Evolutionary conservation across 2,113 vertebrate species (phyloP).

Genomic region (Prolemur simus): DNA sequence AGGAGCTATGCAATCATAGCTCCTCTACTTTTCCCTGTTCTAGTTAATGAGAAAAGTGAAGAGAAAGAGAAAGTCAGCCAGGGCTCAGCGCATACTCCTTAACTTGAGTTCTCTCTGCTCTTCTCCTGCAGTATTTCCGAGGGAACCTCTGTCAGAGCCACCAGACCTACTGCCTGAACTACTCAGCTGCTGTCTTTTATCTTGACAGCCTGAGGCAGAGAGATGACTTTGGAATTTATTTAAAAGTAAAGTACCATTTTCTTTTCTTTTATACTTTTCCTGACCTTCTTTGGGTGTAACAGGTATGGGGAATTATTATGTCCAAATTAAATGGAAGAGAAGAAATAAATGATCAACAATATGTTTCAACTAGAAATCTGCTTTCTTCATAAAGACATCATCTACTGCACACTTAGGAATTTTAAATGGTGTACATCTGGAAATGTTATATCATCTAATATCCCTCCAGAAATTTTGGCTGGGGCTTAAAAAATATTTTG

Average conservation of each 20-base stretch:
- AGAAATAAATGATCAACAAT: neutral
- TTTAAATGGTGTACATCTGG: neutral
- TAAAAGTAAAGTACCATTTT: constrained; percentile 88
- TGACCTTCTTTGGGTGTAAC: neutral
- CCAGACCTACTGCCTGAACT: constrained; percentile 95
- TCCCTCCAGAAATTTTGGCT: neutral
- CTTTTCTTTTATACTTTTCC: neutral
- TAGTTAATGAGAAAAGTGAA: neutral
- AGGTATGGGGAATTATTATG: neutral
- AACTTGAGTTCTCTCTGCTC: neutral
- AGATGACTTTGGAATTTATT: constrained; percentile 92
- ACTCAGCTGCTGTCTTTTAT: constrained; percentile 91
- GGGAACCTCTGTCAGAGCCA: constrained; percentile 91
- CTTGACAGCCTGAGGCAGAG: constrained; percentile 91
- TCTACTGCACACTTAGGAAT: neutral
- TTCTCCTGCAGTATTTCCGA: constrained; percentile 84
- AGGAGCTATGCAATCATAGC: rapidly evolving
- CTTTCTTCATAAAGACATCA: neutral
- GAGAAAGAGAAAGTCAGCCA: rapidly evolving
- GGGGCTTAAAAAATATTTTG: neutral
- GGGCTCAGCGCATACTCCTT: too few species aligned
- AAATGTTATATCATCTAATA: neutral
- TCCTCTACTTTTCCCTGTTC: neutral
- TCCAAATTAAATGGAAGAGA: neutral
- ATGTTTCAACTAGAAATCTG: neutral